A percentile compares a stretch with the other conserved stretches of the same genome.
phyloP scores from a whole-genome alignment of 2,113 vertebrate genomes.

The Corvus moneduloides region DNA sequence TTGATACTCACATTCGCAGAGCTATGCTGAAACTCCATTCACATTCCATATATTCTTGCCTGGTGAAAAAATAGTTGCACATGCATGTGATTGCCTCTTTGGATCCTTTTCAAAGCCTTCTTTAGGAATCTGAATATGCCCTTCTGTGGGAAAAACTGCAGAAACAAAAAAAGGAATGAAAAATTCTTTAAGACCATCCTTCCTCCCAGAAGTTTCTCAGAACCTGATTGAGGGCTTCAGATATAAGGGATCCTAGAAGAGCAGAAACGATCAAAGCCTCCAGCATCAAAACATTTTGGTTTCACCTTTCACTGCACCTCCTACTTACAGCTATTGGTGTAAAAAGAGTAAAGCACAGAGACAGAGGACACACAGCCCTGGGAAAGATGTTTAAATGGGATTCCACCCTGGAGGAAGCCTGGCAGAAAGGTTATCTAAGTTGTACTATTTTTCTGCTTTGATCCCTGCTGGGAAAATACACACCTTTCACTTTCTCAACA shows the following conservation, averaged over 20 bases:
- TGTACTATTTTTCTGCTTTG: constrained; percentile 8
- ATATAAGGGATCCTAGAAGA: constrained; percentile 20
- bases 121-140: constrained; percentile 54
- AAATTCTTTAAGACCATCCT: constrained; percentile 1
- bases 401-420: not conserved
- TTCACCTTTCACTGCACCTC: constrained; percentile 50
- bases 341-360: not conserved
- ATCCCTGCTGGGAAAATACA: not conserved
- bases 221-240: constrained; percentile 13
- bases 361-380: not conserved
- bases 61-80: constrained; percentile 59
- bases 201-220: constrained; percentile 45
- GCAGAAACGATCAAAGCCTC: constrained; percentile 13
- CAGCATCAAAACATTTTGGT: constrained; percentile 40
- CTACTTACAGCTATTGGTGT: not conserved
- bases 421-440: constrained; percentile 3
- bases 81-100: constrained; percentile 56
- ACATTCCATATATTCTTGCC: constrained; percentile 56
- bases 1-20: not conserved
- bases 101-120: constrained; percentile 62
- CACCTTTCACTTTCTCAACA: not conserved
- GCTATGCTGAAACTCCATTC: constrained; percentile 22
- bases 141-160: constrained; percentile 62
- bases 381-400: constrained; percentile 5
- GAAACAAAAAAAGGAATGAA: constrained; percentile 34